Conservation (phyloP, 2,113 vertebrate genomes). For the Scatophagus argus region DNA sequence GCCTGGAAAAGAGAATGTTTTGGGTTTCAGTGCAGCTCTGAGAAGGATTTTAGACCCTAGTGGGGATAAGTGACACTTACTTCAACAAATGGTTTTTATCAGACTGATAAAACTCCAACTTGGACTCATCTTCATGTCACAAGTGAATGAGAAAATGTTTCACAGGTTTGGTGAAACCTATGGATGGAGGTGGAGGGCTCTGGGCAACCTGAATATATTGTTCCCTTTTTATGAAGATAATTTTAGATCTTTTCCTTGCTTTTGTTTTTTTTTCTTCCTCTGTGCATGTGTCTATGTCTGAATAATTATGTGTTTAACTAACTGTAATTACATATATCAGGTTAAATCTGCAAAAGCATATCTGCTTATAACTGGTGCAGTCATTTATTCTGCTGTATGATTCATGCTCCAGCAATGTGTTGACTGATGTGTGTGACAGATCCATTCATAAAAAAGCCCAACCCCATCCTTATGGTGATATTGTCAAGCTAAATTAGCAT, state of each 20-base stretch:
- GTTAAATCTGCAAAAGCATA: conserved; percentile 5
- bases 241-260: not conserved
- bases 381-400: conserved; percentile 5
- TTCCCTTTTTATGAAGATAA: not conserved
- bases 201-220: too few species aligned
- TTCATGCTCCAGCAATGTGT: conserved; percentile 1
- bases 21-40: conserved; percentile 30
- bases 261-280: not conserved
- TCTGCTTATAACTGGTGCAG: not conserved
- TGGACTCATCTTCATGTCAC: conserved; percentile 44
- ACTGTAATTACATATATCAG: conserved; percentile 17
- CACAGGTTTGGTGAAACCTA: conserved; percentile 41
- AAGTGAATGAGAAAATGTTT: conserved; percentile 39
- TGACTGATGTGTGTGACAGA: not conserved
- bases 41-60: conserved; percentile 47
- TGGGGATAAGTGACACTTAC: conserved; percentile 55
- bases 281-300: not conserved
- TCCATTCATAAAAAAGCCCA: conserved; percentile 29
- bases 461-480: not conserved
- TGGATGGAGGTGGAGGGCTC: not conserved
- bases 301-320: conserved; percentile 21
- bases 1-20: conserved; percentile 67
- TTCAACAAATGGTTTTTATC: conserved; percentile 46
- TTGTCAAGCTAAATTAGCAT: not conserved
- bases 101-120: conserved; percentile 40